A percentile compares a stretch with the other conserved stretches of the same genome.
Evolutionary conservation across 1,140 invertebrate species (phyloP).

Genomic region (Bemisia tabaci): DNA sequence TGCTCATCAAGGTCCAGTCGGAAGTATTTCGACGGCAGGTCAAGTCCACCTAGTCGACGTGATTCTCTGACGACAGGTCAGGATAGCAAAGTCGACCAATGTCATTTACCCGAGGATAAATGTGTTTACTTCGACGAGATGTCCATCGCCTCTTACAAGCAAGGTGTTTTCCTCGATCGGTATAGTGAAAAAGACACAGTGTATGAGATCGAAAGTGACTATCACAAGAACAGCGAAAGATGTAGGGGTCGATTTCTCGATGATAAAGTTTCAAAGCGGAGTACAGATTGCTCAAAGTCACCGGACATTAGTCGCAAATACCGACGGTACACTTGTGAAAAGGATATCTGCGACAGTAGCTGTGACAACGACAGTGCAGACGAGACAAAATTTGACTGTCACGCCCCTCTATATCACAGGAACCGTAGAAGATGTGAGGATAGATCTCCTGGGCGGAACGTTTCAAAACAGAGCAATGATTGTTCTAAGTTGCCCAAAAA

Average conservation of each 20-base stretch:
- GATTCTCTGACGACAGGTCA: background rate
- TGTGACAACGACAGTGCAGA: too few species aligned
- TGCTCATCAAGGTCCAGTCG: background rate
- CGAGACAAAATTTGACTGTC: too few species aligned
- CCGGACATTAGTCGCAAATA: background rate
- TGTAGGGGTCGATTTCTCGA: background rate
- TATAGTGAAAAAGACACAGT: background rate
- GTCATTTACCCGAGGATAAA: background rate
- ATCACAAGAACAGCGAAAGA: background rate
- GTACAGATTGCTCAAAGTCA: background rate
- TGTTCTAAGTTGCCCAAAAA: too few species aligned
- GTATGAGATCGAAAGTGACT: background rate
- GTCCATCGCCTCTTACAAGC: background rate
- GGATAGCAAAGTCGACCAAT: background rate
- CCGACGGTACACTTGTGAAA: too few species aligned
- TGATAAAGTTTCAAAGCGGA: too few species aligned
- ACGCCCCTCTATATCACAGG: too few species aligned
- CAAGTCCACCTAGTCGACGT: background rate
- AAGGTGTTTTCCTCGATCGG: too few species aligned
- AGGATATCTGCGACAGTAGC: too few species aligned
- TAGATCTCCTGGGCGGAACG: too few species aligned
- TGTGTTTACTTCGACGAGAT: background rate
- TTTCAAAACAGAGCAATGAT: too few species aligned
- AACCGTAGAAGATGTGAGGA: too few species aligned
- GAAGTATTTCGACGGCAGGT: background rate